Percentiles rank a stretch among this genome's conserved stretches.
These are phyloP conservation scores for Crypturellus tataupa DNA, from an alignment of 2,797 vertebrate genomes.

Conservation along the genomic window DNA sequence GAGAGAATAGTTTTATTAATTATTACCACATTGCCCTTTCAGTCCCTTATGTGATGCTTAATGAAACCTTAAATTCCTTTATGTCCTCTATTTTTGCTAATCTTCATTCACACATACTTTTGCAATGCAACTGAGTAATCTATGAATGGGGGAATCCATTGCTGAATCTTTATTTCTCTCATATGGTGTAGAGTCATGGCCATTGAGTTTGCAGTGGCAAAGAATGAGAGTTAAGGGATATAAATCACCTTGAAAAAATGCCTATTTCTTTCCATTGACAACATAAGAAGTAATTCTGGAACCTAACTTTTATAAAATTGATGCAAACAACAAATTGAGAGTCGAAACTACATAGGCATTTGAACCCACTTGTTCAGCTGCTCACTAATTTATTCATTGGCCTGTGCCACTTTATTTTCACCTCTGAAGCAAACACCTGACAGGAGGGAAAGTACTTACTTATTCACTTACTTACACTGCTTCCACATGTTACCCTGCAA, in stretches of 20 bases:
- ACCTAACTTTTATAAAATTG: neutral
- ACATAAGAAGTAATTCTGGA: neutral
- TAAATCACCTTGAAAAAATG: neutral
- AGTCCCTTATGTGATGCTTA: neutral
- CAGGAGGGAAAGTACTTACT: neutral
- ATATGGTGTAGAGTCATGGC: neutral
- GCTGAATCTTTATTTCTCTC: neutral
- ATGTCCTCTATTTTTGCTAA: neutral
- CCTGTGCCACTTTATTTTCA: neutral
- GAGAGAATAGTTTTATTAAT: conserved; percentile 8
- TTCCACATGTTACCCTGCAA: neutral
- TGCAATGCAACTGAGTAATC: neutral
- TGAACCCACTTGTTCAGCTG: neutral
- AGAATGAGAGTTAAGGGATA: neutral
- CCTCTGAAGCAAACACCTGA: neutral
- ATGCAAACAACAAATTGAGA: neutral
- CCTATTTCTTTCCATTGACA: neutral
- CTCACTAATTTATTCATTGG: neutral
- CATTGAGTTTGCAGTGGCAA: neutral
- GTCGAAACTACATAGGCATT: neutral
- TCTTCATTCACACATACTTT: neutral
- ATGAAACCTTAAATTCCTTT: conserved; percentile 14
- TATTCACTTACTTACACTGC: neutral
- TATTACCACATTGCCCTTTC: neutral
- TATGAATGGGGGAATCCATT: neutral